phyloP scores from a whole-genome alignment of 2,113 vertebrate genomes.

The Chelonoidis abingdonii region DNA sequence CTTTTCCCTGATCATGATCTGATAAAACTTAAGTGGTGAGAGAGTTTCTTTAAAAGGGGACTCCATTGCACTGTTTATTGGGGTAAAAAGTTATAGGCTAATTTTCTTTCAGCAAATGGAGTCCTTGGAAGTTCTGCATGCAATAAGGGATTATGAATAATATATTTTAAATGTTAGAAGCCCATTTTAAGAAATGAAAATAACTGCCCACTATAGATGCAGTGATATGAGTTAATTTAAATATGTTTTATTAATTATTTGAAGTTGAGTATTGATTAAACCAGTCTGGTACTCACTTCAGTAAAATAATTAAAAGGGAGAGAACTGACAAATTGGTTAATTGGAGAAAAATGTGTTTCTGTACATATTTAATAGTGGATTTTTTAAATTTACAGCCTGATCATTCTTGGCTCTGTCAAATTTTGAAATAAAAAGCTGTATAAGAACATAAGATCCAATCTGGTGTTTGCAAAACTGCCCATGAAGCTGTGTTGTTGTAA shows the following conservation, averaged over 20 bases:
- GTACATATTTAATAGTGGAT: neutral
- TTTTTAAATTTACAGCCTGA: neutral
- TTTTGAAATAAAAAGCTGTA: neutral
- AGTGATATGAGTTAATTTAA: neutral
- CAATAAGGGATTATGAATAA: neutral
- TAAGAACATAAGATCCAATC: neutral
- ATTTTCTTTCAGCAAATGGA: neutral
- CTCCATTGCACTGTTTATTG: neutral
- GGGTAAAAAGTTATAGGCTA: neutral
- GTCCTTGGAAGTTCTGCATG: neutral
- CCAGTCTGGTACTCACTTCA: neutral
- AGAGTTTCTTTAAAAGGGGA: neutral
- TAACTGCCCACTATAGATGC: neutral
- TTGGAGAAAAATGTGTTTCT: neutral
- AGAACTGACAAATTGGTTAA: neutral
- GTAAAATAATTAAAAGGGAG: neutral
- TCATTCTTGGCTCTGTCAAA: neutral
- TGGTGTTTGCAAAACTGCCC: neutral
- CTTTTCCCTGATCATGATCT: neutral
- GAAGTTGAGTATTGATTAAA: neutral
- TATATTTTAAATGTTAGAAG: neutral
- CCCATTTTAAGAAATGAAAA: neutral
- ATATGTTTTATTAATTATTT: neutral
- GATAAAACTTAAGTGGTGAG: neutral
- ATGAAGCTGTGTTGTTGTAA: neutral